A percentile compares a stretch with the other conserved stretches of the same genome.
phyloP scores from a whole-genome alignment of 1,140 invertebrate species.

The Galleria mellonella region DNA sequence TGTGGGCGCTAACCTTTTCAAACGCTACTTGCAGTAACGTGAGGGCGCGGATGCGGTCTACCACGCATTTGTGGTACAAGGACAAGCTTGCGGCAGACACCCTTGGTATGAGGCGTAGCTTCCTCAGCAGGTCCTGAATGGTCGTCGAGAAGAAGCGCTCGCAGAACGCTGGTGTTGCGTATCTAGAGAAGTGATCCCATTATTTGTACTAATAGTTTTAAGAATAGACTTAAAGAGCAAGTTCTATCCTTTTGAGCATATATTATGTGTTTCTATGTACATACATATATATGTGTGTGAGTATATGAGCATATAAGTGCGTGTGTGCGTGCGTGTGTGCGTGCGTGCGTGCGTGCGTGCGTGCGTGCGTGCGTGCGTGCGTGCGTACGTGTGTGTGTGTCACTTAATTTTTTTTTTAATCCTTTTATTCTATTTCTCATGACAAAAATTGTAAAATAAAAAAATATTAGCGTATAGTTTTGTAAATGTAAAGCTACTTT shows the following conservation, averaged over 20 bases:
- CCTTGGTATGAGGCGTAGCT: constrained; percentile 11
- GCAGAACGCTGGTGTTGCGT: constrained; percentile 17
- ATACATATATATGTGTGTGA: background rate
- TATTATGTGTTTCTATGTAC: background rate
- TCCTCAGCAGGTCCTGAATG: constrained; percentile 11
- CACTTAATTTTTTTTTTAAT: too few species aligned
- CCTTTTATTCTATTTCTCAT: too few species aligned
- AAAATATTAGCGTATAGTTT: too few species aligned
- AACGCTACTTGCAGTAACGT: constrained; percentile 28
- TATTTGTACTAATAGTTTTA: background rate
- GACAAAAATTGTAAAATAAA: too few species aligned
- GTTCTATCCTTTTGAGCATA: too few species aligned
- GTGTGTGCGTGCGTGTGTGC: too few species aligned
- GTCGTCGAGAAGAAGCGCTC: constrained; percentile 26
- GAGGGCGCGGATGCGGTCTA: constrained; percentile 18
- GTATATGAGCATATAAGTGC: too few species aligned
- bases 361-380: too few species aligned
- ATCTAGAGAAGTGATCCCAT: constrained; percentile 16
- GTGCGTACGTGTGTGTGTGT: too few species aligned
- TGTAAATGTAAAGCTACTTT: too few species aligned
- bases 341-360: too few species aligned
- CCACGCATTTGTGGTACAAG: constrained; percentile 15
- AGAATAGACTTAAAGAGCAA: too few species aligned
- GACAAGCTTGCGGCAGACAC: background rate
- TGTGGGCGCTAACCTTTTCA: constrained; percentile 39